Conservation (phyloP, 2,113 vertebrate genomes). For the Brienomyrus longianalis region DNA sequence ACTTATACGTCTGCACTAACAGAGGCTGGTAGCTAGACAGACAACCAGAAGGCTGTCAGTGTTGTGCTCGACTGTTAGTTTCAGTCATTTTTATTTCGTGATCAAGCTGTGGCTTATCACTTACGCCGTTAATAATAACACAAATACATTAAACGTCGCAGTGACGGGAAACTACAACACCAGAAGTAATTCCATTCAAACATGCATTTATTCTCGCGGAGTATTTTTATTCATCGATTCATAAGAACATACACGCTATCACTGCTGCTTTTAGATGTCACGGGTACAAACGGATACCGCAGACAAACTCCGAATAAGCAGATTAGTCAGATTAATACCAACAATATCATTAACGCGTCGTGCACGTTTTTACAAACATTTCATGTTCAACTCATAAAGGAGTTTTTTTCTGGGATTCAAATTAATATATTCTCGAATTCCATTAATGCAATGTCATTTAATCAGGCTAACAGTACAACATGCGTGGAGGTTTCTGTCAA, state of each 20-base stretch:
- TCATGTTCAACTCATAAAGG: neutral
- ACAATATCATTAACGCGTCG: neutral
- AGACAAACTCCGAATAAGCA: neutral
- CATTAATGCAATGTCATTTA: neutral
- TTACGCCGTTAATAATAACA: neutral
- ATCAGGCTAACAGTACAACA: neutral
- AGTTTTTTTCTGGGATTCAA: neutral
- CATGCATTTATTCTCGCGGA: neutral
- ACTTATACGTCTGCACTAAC: neutral
- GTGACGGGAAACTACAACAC: neutral
- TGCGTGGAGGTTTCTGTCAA: neutral
- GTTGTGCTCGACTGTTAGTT: neutral
- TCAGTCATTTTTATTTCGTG: neutral
- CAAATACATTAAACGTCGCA: neutral
- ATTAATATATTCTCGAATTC: neutral
- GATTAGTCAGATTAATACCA: neutral
- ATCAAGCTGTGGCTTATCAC: neutral
- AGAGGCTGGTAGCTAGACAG: neutral
- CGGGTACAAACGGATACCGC: neutral
- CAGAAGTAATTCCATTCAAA: neutral
- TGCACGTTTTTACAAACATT: neutral
- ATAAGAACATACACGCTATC: neutral
- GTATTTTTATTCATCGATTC: neutral
- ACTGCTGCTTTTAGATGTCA: neutral
- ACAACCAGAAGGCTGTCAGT: neutral